phyloP scores from a whole-genome alignment of 1,140 invertebrate species.

The Eupeodes corollae region DNA sequence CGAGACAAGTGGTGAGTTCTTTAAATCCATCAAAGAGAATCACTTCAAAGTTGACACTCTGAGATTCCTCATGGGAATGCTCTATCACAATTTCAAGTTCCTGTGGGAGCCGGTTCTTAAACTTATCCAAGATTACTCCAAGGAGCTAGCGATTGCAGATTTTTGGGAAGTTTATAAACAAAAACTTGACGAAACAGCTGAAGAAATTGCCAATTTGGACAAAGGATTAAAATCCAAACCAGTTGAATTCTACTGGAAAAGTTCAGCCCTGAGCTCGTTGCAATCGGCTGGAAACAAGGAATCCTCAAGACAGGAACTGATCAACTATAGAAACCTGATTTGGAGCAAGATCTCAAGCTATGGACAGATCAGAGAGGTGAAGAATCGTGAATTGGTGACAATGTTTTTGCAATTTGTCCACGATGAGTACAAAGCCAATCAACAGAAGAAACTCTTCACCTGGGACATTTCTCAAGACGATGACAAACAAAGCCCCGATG shows the following conservation, averaged over 20 bases:
- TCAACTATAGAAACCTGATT: conserved; percentile 64
- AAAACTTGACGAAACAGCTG: conserved; percentile 45
- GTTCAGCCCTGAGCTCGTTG: conserved; percentile 12
- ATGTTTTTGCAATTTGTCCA: conserved; percentile 72
- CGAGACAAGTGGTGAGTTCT: conserved; percentile 46
- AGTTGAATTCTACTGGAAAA: conserved; percentile 4
- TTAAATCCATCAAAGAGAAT: conserved; percentile 43
- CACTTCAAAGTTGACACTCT: conserved; percentile 51
- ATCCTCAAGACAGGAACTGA: conserved; percentile 15
- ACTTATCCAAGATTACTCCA: conserved; percentile 61
- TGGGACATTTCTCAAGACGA: conserved; percentile 17
- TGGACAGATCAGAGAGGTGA: conserved; percentile 59
- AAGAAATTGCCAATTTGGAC: conserved; percentile 20
- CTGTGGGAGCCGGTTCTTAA: conserved; percentile 74
- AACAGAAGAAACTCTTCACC: conserved; percentile 23
- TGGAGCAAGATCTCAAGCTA: conserved; percentile 69
- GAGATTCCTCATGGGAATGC: conserved; percentile 64
- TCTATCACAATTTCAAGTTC: conserved; percentile 79
- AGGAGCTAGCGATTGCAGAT: conserved; percentile 45
- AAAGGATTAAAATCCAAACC: not conserved
- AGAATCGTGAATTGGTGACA: conserved; percentile 63
- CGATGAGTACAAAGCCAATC: conserved; percentile 43
- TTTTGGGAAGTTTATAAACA: conserved; percentile 70
- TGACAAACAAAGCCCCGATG: conserved; percentile 11
- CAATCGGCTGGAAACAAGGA: conserved; percentile 3